Base-by-base conservation (phyloP, 2,888 invertebrate species). In the Aplocera efformata region DNA sequence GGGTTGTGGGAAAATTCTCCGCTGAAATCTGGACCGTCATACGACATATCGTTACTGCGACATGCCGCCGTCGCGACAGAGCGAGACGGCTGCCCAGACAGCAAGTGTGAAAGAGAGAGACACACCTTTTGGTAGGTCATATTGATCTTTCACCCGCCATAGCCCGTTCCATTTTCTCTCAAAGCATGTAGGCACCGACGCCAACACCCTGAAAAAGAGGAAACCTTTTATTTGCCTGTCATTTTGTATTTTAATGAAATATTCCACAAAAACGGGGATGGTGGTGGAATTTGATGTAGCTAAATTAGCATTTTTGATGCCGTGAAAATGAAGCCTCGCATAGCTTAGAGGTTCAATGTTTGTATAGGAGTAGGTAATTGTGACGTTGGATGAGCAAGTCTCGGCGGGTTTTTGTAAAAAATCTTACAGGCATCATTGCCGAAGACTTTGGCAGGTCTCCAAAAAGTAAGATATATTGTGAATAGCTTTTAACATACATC, bases 91-190 rank as follows among this genome's bases (percentile, higher is more conserved):
- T 38, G 56, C 10, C 59, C 42, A 37, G 58, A 58, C 10, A 7
- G 30, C 37, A 43, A 41, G 82, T 48, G 56, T 25, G 67, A 83
- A 48, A 56, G 68, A 52, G 81, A 79, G 22, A 63, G 67, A 40
- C 48, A 66, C 34, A 77, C 76, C 79, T 81, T 86, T 84, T 74
- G 81, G 83, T 83, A 74, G 83, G 72, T 84, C 78, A 85, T 88
- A 89, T 88, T 89, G 88, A 89, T 89, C 88, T 88, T 83, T 84
- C 83, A 82, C 80, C 86, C 86, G 84, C 88, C 88, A 86, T 85
- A 83, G 72, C 71, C 66, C 67, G 75, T 71, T 72, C 78, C 81
- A 81, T 84, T 88, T 83, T 84, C 77, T 76, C 80, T 81, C 64
- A 70, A 67, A 75, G 81, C 81, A 81, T 77, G 82, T 79, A 55